These are phyloP conservation scores for Autographa gamma DNA, from an alignment of 2,888 invertebrate genomes.

Conservation along the genomic window DNA sequence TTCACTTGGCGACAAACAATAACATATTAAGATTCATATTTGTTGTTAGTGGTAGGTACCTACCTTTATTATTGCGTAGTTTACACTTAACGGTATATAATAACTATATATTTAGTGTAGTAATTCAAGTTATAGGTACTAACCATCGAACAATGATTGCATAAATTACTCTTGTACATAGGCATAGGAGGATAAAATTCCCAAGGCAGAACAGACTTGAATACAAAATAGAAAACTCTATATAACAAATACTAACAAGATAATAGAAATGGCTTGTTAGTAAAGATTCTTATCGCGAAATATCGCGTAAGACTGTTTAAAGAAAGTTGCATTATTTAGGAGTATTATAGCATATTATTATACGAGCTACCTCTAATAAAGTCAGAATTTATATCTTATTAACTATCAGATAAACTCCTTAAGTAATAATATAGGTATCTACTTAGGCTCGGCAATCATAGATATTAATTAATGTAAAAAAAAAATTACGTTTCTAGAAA, in stretches of 20 bases:
- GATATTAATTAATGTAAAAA: too few species aligned
- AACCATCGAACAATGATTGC: neutral
- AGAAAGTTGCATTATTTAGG: too few species aligned
- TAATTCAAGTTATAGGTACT: neutral
- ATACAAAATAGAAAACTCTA: constrained; percentile 5
- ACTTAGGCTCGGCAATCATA: too few species aligned
- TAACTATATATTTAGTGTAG: neutral
- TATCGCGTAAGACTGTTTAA: neutral
- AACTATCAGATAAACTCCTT: too few species aligned
- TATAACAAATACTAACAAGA: neutral
- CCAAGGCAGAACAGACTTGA: constrained; percentile 1
- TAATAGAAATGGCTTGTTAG: constrained; percentile 5
- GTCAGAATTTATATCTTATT: too few species aligned
- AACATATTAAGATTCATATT: neutral
- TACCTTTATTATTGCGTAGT: neutral
- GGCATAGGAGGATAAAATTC: constrained; percentile 1
- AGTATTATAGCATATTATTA: too few species aligned
- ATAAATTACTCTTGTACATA: neutral
- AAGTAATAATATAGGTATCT: too few species aligned
- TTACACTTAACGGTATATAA: neutral
- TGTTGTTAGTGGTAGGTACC: neutral
- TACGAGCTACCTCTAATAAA: too few species aligned
- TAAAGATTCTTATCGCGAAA: neutral
- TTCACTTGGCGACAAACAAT: constrained; percentile 11
- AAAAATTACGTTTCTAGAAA: too few species aligned